These are phyloP conservation scores for Drosophila nigritarsus DNA, from an alignment of 2,888 invertebrate species.

Conservation along the genomic window DNA sequence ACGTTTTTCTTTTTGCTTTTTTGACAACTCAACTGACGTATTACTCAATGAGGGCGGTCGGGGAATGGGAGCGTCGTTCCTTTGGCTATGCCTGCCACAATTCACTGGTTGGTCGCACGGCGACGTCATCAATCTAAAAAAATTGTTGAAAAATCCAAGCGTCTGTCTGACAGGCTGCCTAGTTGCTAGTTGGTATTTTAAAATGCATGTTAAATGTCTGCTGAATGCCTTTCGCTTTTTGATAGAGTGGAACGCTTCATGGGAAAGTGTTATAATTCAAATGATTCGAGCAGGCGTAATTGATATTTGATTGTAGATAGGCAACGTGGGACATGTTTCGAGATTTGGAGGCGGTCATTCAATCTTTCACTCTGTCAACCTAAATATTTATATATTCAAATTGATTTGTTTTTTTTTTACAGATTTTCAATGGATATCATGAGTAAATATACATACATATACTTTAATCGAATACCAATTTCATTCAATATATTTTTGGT, in stretches of 20 bases:
- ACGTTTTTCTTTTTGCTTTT: conserved; percentile 50
- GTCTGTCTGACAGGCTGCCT: conserved; percentile 19
- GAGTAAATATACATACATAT: not conserved
- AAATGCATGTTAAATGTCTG: conserved; percentile 64
- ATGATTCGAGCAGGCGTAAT: conserved; percentile 57
- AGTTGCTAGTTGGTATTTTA: conserved; percentile 54
- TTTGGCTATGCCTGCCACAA: conserved; percentile 72
- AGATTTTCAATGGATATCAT: not conserved
- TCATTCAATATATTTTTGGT: not conserved
- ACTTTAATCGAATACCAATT: not conserved
- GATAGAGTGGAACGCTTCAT: conserved; percentile 67
- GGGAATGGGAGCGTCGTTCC: conserved; percentile 38
- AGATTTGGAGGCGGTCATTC: not conserved
- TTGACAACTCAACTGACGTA: conserved; percentile 76
- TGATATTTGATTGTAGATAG: conserved; percentile 48
- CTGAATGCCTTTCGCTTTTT: conserved; percentile 68
- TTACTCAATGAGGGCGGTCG: conserved; percentile 45
- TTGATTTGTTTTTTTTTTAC: not conserved
- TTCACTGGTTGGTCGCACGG: conserved; percentile 36
- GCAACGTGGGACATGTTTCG: not conserved
- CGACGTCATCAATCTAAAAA: conserved; percentile 68
- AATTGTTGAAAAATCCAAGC: conserved; percentile 59
- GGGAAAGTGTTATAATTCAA: conserved; percentile 78
- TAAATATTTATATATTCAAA: not conserved
- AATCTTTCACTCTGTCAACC: not conserved